Percentiles rank a stretch among this genome's conserved stretches.
Conservation (phyloP, 1,140 invertebrate genomes). For the Hyles euphorbiae region DNA sequence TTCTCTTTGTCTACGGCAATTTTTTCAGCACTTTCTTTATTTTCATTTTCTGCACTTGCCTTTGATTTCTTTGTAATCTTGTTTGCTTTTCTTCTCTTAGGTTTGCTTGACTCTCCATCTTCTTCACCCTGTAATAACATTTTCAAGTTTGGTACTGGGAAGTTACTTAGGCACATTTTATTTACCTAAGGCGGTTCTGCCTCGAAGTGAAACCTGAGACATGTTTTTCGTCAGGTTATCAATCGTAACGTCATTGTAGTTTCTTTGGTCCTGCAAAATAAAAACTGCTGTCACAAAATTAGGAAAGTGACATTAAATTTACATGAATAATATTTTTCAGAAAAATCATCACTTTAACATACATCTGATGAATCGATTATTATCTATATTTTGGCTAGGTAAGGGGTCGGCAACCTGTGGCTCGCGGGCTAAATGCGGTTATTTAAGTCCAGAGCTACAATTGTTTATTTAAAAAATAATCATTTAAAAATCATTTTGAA, state of each 20-base stretch:
- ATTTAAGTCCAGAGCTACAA: no score
- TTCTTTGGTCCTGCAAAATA: slow-evolving; percentile 71
- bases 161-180: slow-evolving; percentile 54
- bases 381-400: no score
- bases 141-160: slow-evolving; percentile 55
- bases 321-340: no score
- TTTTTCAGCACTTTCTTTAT: slow-evolving; percentile 20
- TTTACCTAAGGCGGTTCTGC: slow-evolving; percentile 77
- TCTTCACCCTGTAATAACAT: slow-evolving; percentile 70
- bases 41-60: slow-evolving; percentile 18
- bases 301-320: no score
- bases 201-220: slow-evolving; percentile 77
- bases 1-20: background rate
- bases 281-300: slow-evolving; percentile 15
- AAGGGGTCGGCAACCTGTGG: no score
- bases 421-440: no score
- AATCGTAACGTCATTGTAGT: slow-evolving; percentile 55
- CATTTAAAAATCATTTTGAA: no score
- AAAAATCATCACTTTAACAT: no score
- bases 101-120: slow-evolving; percentile 31
- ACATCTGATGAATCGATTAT: no score
- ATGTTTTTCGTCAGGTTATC: slow-evolving; percentile 77
- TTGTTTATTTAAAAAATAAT: no score
- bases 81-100: slow-evolving; percentile 32
- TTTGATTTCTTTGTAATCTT: slow-evolving; percentile 21